Conservation (phyloP, 2,888 invertebrate species). For the Cryptocephalus moraei region DNA sequence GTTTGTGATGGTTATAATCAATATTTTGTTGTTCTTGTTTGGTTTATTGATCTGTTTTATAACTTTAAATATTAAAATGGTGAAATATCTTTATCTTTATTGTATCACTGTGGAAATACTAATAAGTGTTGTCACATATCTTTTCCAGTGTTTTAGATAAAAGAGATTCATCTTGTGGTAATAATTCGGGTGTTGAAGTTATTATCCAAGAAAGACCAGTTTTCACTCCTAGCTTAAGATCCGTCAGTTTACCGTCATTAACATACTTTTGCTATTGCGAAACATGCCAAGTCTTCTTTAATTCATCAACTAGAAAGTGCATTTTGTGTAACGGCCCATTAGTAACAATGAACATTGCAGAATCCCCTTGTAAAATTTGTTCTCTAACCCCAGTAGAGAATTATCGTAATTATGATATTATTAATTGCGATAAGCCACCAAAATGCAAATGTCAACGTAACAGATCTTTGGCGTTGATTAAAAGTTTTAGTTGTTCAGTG, state of each 20-base stretch:
- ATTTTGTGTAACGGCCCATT: conserved; percentile 27
- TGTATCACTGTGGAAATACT: no score
- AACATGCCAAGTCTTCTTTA: conserved; percentile 16
- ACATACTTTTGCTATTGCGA: conserved; percentile 12
- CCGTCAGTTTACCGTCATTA: conserved; percentile 17
- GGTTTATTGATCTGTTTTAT: no score
- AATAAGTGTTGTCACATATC: no score
- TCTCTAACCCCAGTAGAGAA: conserved; percentile 32
- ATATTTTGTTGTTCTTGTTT: no score
- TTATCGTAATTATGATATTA: conserved; percentile 28
- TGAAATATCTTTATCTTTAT: no score
- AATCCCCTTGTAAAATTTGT: conserved; percentile 35
- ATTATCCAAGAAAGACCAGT: neutral
- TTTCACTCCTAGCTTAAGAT: conserved; percentile 8
- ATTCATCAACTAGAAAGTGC: conserved; percentile 21
- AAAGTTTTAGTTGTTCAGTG: conserved; percentile 35
- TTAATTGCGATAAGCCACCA: conserved; percentile 26
- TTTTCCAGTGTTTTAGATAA: neutral
- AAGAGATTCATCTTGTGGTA: neutral
- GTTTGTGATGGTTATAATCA: no score
- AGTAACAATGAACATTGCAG: conserved; percentile 31
- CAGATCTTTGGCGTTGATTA: conserved; percentile 31
- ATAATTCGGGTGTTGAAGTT: neutral
- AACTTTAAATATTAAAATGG: no score
- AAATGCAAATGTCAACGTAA: conserved; percentile 31